phyloP scores from a whole-genome alignment of 2,888 invertebrate species.

The Azorinus chamasolen region DNA sequence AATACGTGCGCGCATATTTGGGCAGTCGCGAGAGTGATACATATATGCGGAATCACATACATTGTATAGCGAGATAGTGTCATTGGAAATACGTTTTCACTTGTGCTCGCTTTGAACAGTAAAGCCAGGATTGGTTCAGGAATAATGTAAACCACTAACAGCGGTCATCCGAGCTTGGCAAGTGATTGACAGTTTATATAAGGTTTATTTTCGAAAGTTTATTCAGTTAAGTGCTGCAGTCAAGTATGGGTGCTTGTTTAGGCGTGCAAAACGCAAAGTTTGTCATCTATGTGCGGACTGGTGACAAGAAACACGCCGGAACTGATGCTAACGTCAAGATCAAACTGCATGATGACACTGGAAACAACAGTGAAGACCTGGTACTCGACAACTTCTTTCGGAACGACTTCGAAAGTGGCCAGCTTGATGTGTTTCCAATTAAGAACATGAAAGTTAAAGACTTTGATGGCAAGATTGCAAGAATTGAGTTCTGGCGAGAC shows the following conservation, averaged over 20 bases:
- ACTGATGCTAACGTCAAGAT: constrained; percentile 86
- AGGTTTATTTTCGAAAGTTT: no score
- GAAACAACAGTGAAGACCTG: constrained; percentile 79
- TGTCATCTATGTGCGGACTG: constrained; percentile 86
- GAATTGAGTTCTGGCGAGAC: constrained; percentile 86
- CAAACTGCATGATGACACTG: constrained; percentile 84
- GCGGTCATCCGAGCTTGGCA: no score
- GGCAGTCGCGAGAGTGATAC: no score
- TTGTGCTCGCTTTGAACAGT: no score
- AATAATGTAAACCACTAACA: no score
- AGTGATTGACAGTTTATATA: no score
- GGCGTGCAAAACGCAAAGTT: constrained; percentile 57
- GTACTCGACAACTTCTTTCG: constrained; percentile 83
- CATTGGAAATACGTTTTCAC: no score
- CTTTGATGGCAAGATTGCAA: constrained; percentile 67
- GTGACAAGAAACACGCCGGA: constrained; percentile 85
- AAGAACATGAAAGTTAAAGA: constrained; percentile 52
- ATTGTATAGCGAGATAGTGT: no score
- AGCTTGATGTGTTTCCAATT: constrained; percentile 82
- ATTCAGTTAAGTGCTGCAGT: background rate
- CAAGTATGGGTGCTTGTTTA: constrained; percentile 62
- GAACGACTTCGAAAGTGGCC: constrained; percentile 85
- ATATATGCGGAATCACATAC: no score
- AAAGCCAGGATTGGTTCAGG: no score
- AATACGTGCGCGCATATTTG: no score